Conservation (phyloP, 2,797 vertebrate species). For the Poecile montanus region DNA sequence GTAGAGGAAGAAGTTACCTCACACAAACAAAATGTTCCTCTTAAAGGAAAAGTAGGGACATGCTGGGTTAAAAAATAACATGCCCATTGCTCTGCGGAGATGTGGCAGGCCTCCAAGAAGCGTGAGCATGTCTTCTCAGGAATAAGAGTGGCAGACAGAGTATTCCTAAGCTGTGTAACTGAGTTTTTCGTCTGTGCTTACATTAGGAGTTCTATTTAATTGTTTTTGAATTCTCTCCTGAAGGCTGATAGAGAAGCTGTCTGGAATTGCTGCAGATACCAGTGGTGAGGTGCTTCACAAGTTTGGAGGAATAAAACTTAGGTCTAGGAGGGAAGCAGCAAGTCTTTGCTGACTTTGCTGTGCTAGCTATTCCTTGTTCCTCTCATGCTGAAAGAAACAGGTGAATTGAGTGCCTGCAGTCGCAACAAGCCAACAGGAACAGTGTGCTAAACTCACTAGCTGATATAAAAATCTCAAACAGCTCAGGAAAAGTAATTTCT, state of each 20-base stretch:
- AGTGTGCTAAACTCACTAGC: neutral
- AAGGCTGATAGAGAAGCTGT: neutral
- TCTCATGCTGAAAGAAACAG: neutral
- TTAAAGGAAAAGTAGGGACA: neutral
- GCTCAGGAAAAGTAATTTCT: neutral
- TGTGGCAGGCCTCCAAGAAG: neutral
- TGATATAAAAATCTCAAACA: neutral
- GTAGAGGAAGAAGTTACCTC: neutral
- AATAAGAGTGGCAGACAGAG: neutral
- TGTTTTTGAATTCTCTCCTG: neutral
- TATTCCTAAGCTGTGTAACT: neutral
- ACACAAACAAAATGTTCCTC: neutral
- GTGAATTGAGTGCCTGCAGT: neutral
- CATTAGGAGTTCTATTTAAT: neutral
- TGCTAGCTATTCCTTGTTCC: neutral
- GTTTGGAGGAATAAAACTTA: neutral
- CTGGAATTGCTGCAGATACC: neutral
- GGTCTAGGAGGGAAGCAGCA: neutral
- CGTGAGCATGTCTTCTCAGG: neutral
- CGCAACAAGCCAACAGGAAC: neutral
- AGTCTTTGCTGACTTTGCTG: neutral
- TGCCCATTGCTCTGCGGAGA: neutral
- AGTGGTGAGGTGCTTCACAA: neutral
- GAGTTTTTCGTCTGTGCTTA: neutral
- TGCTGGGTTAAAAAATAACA: rapidly evolving